phyloP scores from a whole-genome alignment of 53 echinoderm and acorn worm species.

The Temnopleurus reevesii region DNA sequence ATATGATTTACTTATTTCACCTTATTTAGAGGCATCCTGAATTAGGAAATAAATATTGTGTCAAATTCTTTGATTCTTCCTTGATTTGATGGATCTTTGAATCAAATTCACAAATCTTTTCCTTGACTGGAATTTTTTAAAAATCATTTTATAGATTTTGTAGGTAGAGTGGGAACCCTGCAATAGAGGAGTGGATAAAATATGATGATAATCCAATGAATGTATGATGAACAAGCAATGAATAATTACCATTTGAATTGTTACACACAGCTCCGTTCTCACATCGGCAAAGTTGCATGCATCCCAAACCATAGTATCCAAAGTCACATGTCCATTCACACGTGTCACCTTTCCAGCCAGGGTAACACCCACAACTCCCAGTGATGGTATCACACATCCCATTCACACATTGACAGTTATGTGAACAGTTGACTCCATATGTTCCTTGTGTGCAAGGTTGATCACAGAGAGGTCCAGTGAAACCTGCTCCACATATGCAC shows the following conservation, averaged over 20 bases:
- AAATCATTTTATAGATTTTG: too few species aligned
- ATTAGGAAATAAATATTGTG: too few species aligned
- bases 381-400: conserved; percentile 82
- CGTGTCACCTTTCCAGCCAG: conserved; percentile 75
- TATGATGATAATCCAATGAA: not conserved
- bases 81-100: too few species aligned
- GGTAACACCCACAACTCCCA: conserved; percentile 79
- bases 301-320: conserved; percentile 83
- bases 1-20: too few species aligned
- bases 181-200: too few species aligned
- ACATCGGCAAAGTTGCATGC: conserved; percentile 62
- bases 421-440: conserved; percentile 76
- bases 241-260: conserved; percentile 47
- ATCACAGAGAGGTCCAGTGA: conserved; percentile 73
- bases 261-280: conserved; percentile 71
- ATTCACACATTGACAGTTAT: conserved; percentile 71
- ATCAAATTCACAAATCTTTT: too few species aligned
- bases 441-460: conserved; percentile 73
- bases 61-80: too few species aligned
- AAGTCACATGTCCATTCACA: conserved; percentile 72
- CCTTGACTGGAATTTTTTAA: too few species aligned
- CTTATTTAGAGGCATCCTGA: too few species aligned
- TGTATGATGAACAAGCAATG: not conserved
- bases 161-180: too few species aligned
- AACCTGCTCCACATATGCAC: conserved; percentile 81